Percentiles rank a stretch among this genome's conserved stretches.
phyloP scores from a whole-genome alignment of 2,888 invertebrate species.

The Pachliopta kotzebuea region DNA sequence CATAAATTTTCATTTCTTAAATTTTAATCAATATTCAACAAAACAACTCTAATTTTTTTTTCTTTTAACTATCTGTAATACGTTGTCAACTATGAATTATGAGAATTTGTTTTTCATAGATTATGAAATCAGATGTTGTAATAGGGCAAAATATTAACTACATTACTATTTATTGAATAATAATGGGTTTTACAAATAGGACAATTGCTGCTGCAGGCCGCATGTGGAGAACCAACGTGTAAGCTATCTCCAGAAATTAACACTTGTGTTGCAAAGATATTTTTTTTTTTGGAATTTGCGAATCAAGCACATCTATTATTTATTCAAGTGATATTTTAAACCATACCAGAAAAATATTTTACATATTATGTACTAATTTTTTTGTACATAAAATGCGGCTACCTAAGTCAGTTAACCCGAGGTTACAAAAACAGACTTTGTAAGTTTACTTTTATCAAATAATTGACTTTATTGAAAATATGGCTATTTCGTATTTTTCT shows the following conservation, averaged over 20 bases:
- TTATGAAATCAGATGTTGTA: background rate
- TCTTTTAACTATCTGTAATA: no score
- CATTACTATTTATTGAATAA: background rate
- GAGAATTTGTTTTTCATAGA: background rate
- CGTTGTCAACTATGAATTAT: no score
- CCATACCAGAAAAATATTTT: no score
- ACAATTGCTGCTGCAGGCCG: constrained; percentile 45
- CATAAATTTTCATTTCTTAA: no score
- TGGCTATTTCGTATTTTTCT: no score
- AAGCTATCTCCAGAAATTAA: constrained; percentile 39
- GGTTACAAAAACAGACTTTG: constrained; percentile 50
- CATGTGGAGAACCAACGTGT: constrained; percentile 67
- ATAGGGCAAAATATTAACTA: background rate
- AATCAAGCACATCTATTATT: background rate
- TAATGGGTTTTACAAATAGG: constrained; percentile 41
- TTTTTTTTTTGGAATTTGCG: no score
- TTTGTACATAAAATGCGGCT: constrained; percentile 48
- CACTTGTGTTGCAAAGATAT: no score
- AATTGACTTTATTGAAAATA: no score
- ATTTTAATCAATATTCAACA: no score
- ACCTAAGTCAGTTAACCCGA: constrained; percentile 50
- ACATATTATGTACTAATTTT: background rate
- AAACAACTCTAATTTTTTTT: no score
- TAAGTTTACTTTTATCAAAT: constrained; percentile 43
- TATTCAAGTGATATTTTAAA: background rate